phyloP scores from a whole-genome alignment of 2,797 vertebrate species.

The Naso thynnoides region DNA sequence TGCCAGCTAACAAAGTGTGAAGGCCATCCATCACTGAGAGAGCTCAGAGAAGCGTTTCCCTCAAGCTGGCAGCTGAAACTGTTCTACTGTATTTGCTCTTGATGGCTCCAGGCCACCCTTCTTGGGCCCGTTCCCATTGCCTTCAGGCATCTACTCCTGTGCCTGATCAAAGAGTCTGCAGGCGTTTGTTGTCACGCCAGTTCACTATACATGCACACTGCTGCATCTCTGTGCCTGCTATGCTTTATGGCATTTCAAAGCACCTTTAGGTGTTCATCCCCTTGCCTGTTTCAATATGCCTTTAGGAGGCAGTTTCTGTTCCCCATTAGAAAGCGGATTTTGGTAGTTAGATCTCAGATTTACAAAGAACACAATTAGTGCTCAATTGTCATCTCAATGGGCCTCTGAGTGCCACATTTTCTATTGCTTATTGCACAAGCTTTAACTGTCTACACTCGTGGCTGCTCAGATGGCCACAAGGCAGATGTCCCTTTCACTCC shows the following conservation, averaged over 20 bases:
- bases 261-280: slow-evolving; percentile 56
- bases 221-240: slow-evolving; percentile 39
- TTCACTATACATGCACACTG: slow-evolving; percentile 54
- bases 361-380: slow-evolving; percentile 47
- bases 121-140: slow-evolving; percentile 61
- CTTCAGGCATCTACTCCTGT: slow-evolving; percentile 69
- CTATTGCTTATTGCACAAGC: slow-evolving; percentile 19
- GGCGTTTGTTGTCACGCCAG: slow-evolving; percentile 76
- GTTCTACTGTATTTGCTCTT: slow-evolving; percentile 67
- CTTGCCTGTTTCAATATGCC: slow-evolving; percentile 61
- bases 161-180: slow-evolving; percentile 79
- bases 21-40: slow-evolving; percentile 58
- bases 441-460: slow-evolving; percentile 19
- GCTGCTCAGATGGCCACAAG: slow-evolving; percentile 32
- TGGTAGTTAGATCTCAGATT: slow-evolving; percentile 58
- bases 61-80: slow-evolving; percentile 56
- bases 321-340: slow-evolving; percentile 52
- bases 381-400: slow-evolving; percentile 37
- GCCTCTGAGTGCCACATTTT: slow-evolving; percentile 21
- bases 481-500: slow-evolving; percentile 29
- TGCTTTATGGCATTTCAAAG: slow-evolving; percentile 55
- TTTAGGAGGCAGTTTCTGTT: slow-evolving; percentile 50
- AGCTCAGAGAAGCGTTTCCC: slow-evolving; percentile 57
- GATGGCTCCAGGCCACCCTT: slow-evolving; percentile 73
- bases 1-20: slow-evolving; percentile 60